Base-by-base conservation (phyloP, 2,797 vertebrate species). In the Bovichtus variegatus region DNA sequence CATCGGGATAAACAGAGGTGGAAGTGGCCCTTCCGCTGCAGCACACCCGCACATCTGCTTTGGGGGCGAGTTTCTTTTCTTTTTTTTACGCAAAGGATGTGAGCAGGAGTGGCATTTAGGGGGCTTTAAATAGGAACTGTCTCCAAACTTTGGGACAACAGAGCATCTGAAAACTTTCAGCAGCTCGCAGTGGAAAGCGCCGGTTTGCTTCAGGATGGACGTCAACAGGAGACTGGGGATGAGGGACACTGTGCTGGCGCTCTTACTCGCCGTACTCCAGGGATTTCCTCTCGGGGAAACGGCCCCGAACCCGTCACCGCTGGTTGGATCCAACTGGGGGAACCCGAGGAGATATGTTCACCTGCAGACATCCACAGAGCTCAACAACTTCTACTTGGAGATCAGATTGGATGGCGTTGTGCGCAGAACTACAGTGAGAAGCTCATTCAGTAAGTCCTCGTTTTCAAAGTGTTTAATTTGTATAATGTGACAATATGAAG, bases 361-460 rank as follows among this genome's bases (percentile, higher is more conserved):
- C 91, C 95, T 99, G 87, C 98, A 98, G 90, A 98, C 98, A 0
- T 96, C 96, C 68, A 96, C 96, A 25, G 95, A 95, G 79, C 93
- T 93, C 54, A 96, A 90, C 93, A 98, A 96, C 93, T 97, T 96
- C 93, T 98, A 99, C 90, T 92, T 99, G 85, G 97, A 98, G 84
- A 98, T 99, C 92, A 95, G 94, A 0, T 74, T 94, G 1, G 96
- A 97, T 0, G 98, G 98, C 61, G 94, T 93, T 0, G 87, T 99
- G 74, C 96, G 97, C 18, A 97, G 96, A 67, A 93, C 93, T 1
- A 94, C 97, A 8, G 85, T 93, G 58, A 96, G 97, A 88, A 97
- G 96, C 69, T 94, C 97, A 71, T 98, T 97, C 83, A 99, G 98
- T 99, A 93, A 97, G 97, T 71, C 29, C 9, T 11, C 72, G 46